Evolutionary conservation across 2,113 vertebrate species (phyloP), one percentile per base, ranked within the genome.

Genomic region (Polypterus bichir): DNA sequence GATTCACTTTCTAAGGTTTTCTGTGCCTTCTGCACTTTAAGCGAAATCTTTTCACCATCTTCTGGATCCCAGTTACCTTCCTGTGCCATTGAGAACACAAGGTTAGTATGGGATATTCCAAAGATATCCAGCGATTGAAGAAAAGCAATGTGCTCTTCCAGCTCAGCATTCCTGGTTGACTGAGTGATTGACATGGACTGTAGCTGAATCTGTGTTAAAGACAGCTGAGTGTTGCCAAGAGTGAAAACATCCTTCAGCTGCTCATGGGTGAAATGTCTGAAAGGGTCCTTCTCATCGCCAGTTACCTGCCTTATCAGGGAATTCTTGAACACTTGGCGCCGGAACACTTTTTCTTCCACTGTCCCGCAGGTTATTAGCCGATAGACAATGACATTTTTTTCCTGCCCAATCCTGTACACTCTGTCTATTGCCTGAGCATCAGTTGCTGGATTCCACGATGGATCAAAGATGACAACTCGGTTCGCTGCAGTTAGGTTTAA

Each of bases 401-500:
- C 83, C 5, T 91, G 89, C 48, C 89, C 89, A 0, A 90, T 91
- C 64, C 89, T 75, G 7, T 91, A 88, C 53, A 78, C 84, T 67
- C 88, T 73, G 59, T 88, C 88, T 27, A 89, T 87, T 46, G 88
- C 88, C 66, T 90, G 88, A 10, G 85, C 84, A 5, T 90, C 88
- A 0, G 81, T 87, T 0, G 88, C 86, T 3, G 87, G 88, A 57
- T 91, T 91, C 88, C 88, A 91, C 66, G 87, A 90, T 54, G 87
- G 87, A 51, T 91, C 88, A 58, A 88, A 86, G 71, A 91, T 85
- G 59, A 90, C 80, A 60, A 91, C 88, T 51, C 88, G 58, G 64
- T 79, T 86, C 55, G 88, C 88, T 4, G 88, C 83, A 0, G 88
- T 91, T 49, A 90, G 46, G 9, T 82, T 91, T 44, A 91, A 75